These are phyloP conservation scores for Cabera pusaria DNA, from an alignment of 2,888 invertebrate genomes.

Conservation along the genomic window DNA sequence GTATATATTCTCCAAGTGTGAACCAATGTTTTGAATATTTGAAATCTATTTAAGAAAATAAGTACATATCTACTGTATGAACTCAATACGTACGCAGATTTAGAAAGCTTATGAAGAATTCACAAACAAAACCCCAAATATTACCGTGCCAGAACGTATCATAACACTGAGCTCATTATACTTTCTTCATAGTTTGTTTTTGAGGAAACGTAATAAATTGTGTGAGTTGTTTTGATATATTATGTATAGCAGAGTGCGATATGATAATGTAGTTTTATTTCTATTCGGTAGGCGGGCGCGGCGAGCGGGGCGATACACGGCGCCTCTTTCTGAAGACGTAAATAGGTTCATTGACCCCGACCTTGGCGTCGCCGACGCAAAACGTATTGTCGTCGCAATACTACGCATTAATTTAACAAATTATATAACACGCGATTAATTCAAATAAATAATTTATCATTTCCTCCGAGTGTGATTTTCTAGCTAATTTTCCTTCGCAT, in stretches of 20 bases:
- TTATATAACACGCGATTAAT: constrained; percentile 27
- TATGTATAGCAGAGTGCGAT: constrained; percentile 26
- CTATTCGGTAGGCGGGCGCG: constrained; percentile 37
- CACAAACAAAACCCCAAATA: no score
- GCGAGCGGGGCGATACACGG: constrained; percentile 31
- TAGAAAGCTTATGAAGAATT: no score
- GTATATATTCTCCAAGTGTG: no score
- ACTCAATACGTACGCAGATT: no score
- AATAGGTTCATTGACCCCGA: constrained; percentile 75
- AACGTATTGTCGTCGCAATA: constrained; percentile 56
- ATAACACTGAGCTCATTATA: no score
- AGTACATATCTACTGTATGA: no score
- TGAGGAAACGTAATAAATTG: constrained; percentile 7
- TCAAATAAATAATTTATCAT: constrained; percentile 21
- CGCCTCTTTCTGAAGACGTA: constrained; percentile 63
- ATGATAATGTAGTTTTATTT: constrained; percentile 46
- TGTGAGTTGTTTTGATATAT: constrained; percentile 20
- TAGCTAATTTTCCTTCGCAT: constrained; percentile 1
- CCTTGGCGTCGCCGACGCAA: constrained; percentile 69
- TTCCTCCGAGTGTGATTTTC: constrained; percentile 5
- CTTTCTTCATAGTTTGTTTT: background rate
- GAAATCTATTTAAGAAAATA: no score
- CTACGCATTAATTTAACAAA: constrained; percentile 28
- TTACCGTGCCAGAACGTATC: no score
- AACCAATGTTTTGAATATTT: no score